Conservation (phyloP, 2,888 invertebrate genomes). For the Ptychoptera albimana region DNA sequence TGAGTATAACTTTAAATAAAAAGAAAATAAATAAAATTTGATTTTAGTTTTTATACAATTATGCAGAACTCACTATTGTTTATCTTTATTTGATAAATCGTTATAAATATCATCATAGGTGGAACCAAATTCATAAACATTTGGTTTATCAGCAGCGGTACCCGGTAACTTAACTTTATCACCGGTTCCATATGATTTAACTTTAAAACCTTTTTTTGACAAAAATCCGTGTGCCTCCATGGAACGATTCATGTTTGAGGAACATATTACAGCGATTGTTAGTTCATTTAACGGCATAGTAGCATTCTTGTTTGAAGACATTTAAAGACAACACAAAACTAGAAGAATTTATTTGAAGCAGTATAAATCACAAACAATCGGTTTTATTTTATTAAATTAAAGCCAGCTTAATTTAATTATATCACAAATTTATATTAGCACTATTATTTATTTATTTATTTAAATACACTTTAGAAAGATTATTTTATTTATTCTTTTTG, state of each 20-base stretch:
- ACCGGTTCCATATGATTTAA: conserved; percentile 86
- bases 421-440: too few relatives aligned
- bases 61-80: conserved; percentile 48
- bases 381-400: too few relatives aligned
- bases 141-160: conserved; percentile 81
- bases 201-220: conserved; percentile 91
- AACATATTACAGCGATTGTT: conserved; percentile 90
- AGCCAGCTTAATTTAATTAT: too few relatives aligned
- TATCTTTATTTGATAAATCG: conserved; percentile 80
- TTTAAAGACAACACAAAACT: too few relatives aligned
- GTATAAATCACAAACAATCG: too few relatives aligned
- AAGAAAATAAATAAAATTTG: conserved; percentile 5
- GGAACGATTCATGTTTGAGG: conserved; percentile 98
- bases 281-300: conserved; percentile 33
- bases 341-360: too few relatives aligned
- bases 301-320: not conserved
- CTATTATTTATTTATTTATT: too few relatives aligned
- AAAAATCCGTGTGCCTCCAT: conserved; percentile 99
- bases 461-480: too few relatives aligned
- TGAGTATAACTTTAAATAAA: conserved; percentile 62
- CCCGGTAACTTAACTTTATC: conserved; percentile 96
- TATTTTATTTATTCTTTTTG: too few relatives aligned
- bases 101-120: conserved; percentile 93
- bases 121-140: conserved; percentile 91
- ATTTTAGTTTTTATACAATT: conserved; percentile 3